phyloP scores from a whole-genome alignment of 1,140 invertebrate species.

The Heliconius himera region DNA sequence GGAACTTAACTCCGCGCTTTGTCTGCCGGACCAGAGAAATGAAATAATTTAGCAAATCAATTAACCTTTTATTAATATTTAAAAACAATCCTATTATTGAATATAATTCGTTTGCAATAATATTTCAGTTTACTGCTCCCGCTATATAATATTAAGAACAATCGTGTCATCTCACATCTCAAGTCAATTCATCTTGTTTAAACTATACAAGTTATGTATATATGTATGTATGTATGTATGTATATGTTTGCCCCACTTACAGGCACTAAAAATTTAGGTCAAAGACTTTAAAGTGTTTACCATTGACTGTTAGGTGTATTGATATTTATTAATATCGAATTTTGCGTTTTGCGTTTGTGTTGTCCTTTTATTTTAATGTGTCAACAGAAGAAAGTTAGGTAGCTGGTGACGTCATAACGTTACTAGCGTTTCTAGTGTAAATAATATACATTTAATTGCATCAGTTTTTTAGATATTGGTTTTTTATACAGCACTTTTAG shows the following conservation, averaged over 20 bases:
- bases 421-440: neutral
- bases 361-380: neutral
- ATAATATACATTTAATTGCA: too few relatives aligned
- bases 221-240: constrained; percentile 13
- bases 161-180: constrained; percentile 35
- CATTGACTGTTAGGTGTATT: constrained; percentile 44
- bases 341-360: neutral
- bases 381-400: neutral
- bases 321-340: constrained; percentile 12
- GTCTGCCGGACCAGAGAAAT: too few relatives aligned
- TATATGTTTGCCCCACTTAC: constrained; percentile 51
- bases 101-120: neutral
- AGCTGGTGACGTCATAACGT: neutral
- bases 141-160: constrained; percentile 7
- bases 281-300: constrained; percentile 62
- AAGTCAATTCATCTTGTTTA: constrained; percentile 63
- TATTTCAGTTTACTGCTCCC: neutral
- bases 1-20: too few relatives aligned
- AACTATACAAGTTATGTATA: constrained; percentile 43
- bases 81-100: neutral
- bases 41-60: too few relatives aligned
- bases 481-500: too few relatives aligned
- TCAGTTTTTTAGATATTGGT: too few relatives aligned
- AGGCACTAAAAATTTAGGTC: constrained; percentile 60
- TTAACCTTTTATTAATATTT: too few relatives aligned